Evolutionary conservation across 2,888 invertebrate genomes (phyloP).

Genomic region (Onchidella celtica): DNA sequence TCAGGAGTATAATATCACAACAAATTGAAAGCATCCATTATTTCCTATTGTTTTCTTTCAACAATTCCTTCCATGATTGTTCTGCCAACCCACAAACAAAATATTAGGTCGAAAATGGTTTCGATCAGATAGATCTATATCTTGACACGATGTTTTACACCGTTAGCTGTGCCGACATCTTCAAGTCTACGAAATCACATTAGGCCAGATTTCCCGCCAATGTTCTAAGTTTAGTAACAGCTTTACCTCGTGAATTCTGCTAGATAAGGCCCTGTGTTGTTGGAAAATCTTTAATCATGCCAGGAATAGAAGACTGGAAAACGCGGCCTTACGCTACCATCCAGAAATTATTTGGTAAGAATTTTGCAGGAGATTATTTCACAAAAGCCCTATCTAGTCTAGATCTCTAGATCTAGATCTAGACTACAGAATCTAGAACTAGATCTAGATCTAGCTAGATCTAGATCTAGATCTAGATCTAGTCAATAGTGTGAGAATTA

Average conservation of each 20-base stretch:
- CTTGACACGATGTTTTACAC: too few relatives aligned
- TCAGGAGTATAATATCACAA: too few relatives aligned
- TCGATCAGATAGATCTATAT: too few relatives aligned
- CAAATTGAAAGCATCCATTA: too few relatives aligned
- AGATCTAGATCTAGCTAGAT: too few relatives aligned
- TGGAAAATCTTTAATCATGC: constrained; percentile 54
- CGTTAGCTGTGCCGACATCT: not conserved
- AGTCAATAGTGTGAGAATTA: too few relatives aligned
- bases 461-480: not conserved
- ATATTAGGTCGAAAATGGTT: too few relatives aligned
- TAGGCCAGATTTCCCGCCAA: constrained; percentile 1
- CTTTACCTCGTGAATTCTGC: not conserved
- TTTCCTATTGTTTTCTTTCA: too few relatives aligned
- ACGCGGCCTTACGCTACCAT: constrained; percentile 59
- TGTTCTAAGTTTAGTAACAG: constrained; percentile 29
- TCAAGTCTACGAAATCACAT: not conserved
- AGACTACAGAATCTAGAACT: not conserved
- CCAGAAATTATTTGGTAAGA: constrained; percentile 60
- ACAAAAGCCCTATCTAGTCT: not conserved
- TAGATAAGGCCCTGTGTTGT: not conserved
- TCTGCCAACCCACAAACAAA: too few relatives aligned
- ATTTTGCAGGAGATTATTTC: not conserved
- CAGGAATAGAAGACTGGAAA: constrained; percentile 65
- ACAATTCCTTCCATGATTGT: too few relatives aligned
- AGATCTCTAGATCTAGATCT: not conserved